Base-by-base conservation (phyloP, 1,140 invertebrate species). In the Maniola jurtina region DNA sequence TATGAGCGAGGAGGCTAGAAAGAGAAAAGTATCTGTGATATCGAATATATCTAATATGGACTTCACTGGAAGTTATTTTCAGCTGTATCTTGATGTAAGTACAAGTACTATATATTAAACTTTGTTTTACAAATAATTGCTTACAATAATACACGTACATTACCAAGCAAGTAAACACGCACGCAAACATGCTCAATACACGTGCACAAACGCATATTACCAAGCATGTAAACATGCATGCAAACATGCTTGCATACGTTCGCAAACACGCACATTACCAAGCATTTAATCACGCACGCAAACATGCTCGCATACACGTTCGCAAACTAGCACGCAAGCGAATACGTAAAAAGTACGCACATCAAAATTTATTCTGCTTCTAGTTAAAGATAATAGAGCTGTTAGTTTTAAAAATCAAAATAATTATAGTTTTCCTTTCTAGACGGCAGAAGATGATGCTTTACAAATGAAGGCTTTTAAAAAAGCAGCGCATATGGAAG, bases 1-100 rank as follows among this genome's bases (percentile, higher is more conserved):
- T 70, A 90, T 86, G 82, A 91, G 74, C 58, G 89, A 84, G 71
- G 89, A 86, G 56, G 87, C 90, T 70, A 86, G 88, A 74, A 92
- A 89, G 77, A 91, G 90, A 61, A 94, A 94, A 83, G 92, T 92
- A 40, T 95, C 94, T 10, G 92, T 94, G 42, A 93, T 94, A 72
- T 95, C 94, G 9, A 94, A 94, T 79, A 92, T 95, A 56, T 95
- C 94, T 0, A 93, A 93, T 68, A 92, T 95, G 91, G 94, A 95
- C 81, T 94, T 95, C 78, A 94, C 93, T 54, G 94, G 94, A 54
- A 94, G 93, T 59, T 94, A 93, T 77, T 81, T 94, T 47, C 93
- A 94, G 70, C 82, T 95, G 63, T 93, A 94, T 83, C 79, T 94
- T 58, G 93, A 94, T 84, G 93, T 93, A 79, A 88, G 90, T 89